Conservation (phyloP, 92 coral and sea anemone genomes). For the Phenganax subtilis region DNA sequence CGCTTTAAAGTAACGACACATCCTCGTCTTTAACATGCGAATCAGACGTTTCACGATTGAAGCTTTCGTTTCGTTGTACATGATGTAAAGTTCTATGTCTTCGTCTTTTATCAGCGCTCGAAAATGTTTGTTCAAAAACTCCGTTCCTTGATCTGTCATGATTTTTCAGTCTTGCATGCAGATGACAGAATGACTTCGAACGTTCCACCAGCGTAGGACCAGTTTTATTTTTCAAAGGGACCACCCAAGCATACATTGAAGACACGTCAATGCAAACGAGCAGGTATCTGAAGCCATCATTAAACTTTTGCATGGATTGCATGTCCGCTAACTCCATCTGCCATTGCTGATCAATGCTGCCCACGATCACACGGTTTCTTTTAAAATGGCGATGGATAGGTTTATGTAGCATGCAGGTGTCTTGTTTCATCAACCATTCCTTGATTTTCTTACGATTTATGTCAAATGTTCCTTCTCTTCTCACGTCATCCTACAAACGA, state of each 20-base stretch:
- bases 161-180: not conserved
- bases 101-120: not conserved
- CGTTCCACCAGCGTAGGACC: not conserved
- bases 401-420: not conserved
- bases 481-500: not conserved
- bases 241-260: no score
- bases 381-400: not conserved
- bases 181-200: not conserved
- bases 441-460: not conserved
- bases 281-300: not conserved
- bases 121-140: not conserved
- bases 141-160: not conserved
- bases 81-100: not conserved
- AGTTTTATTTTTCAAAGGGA: no score
- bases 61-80: not conserved
- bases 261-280: no score
- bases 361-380: not conserved
- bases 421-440: no score
- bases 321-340: not conserved
- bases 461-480: not conserved
- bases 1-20: no score
- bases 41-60: not conserved
- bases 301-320: slow-evolving; percentile 4
- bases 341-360: not conserved
- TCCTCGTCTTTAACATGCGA: no score